Evolutionary conservation across 2,797 vertebrate genomes (phyloP).

Genomic region (Danio aesculapii): DNA sequence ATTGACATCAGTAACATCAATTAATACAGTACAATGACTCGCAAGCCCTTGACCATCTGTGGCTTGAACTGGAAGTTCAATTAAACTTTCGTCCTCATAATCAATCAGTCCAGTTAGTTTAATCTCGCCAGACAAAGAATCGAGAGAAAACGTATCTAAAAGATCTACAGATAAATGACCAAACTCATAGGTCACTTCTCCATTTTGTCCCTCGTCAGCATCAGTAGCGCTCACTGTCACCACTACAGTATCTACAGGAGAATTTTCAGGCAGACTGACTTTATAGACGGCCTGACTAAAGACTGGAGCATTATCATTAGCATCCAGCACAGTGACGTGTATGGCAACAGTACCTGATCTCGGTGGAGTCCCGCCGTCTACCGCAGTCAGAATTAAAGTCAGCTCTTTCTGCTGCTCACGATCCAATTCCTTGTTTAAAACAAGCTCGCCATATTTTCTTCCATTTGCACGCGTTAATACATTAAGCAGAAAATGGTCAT

Average conservation of each 20-base stretch:
- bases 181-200: slow-evolving; percentile 69
- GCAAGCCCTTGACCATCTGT: slow-evolving; percentile 70
- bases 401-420: too few species aligned
- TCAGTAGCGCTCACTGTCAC: too few species aligned
- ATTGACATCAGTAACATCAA: background rate
- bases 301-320: slow-evolving; percentile 54
- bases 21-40: background rate
- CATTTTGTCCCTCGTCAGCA: slow-evolving; percentile 51
- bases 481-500: slow-evolving; percentile 65
- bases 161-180: slow-evolving; percentile 62
- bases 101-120: slow-evolving; percentile 64
- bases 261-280: too few species aligned
- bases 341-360: slow-evolving; percentile 32
- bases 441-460: slow-evolving; percentile 37
- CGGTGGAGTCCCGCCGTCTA: slow-evolving; percentile 25
- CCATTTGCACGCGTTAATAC: slow-evolving; percentile 45
- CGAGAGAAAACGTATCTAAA: slow-evolving; percentile 54
- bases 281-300: background rate
- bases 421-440: slow-evolving; percentile 26
- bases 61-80: slow-evolving; percentile 70
- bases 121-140: slow-evolving; percentile 65
- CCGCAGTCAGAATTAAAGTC: too few species aligned
- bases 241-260: too few species aligned
- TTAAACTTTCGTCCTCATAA: slow-evolving; percentile 65
- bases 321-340: slow-evolving; percentile 9